Evolutionary conservation across 2,113 vertebrate genomes (phyloP).

Genomic region (Calyptomena viridis): DNA sequence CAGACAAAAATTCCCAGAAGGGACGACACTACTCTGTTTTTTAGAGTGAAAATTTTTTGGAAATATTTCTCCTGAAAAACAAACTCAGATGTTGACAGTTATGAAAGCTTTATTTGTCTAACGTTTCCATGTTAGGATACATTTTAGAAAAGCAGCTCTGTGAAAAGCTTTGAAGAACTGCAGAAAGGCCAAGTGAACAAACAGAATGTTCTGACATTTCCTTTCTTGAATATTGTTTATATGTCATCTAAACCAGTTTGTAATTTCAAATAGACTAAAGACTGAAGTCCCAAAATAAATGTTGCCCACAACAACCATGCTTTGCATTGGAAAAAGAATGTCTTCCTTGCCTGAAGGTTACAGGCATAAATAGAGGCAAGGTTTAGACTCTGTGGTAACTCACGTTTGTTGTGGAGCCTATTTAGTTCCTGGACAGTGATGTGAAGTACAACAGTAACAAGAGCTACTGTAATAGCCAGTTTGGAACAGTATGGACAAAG

Average conservation of each 20-base stretch:
- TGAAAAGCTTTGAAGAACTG: slow-evolving; percentile 22
- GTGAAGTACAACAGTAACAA: background rate
- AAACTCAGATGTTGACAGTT: slow-evolving; percentile 50
- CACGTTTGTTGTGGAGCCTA: background rate
- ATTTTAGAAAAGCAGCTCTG: background rate
- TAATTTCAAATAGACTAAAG: background rate
- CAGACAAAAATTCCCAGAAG: background rate
- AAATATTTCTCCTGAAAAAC: slow-evolving; percentile 12
- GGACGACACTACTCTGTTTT: background rate
- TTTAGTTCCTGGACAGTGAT: background rate
- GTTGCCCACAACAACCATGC: background rate
- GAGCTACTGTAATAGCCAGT: background rate
- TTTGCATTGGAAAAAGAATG: background rate
- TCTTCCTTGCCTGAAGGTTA: background rate
- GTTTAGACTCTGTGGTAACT: background rate
- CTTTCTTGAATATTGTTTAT: slow-evolving; percentile 4
- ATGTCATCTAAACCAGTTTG: background rate
- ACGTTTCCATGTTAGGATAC: background rate
- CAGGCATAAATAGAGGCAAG: background rate
- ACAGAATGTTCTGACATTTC: slow-evolving; percentile 41
- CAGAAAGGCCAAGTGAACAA: slow-evolving; percentile 31
- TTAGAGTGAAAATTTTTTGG: background rate
- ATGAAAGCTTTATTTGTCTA: slow-evolving; percentile 31
- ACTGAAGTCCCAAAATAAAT: slow-evolving; percentile 8
- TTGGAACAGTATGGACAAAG: background rate